Base-by-base conservation (phyloP, 2,888 invertebrate genomes). In the Geophilus truncorum region DNA sequence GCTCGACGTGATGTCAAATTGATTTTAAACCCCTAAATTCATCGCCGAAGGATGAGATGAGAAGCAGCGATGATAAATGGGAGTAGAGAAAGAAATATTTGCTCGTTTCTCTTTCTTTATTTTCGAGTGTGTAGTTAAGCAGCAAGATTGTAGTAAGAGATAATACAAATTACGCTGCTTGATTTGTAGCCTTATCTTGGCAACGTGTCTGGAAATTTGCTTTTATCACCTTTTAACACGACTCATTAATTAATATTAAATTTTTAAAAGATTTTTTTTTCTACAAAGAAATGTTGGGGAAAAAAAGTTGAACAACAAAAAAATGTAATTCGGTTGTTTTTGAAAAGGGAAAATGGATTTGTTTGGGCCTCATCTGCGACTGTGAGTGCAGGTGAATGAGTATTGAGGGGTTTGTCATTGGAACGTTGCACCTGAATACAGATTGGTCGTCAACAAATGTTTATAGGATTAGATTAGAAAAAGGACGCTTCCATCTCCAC, bases 31-130 rank as follows among this genome's bases (percentile, higher is more conserved):
- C 70, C 28, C 70, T 25, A 15, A 70, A n/a, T 25, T 70, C 28
- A 15, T n/a, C 70, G 70, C 5, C 25, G 28, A 4, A 45, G 32
- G 32, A 32, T 9, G 32, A 32, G 51, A 51, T 51, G 51, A 51
- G 51, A 51, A 51, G 51, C 28, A 25, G 70, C 70, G 25, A 70
- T 70, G 70, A 70, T 70, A 70, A 70, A 70, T 70, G 23, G 28
- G 25, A 70, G 15, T 70, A 25, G 70, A 70, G 28, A 28, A 45
- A 70, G 70, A 70, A 70, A 70, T 70, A 70, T 70, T 70, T 70
- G 70, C 70, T 70, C 70, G 25, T 70, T 70, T 70, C 70, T 70
- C 70, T 70, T 51, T 70, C 70, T 70, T 70, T 70, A 70, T 70
- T 51, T 51, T 70, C 70, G 70, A 70, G 70, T 70, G 23, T 28